Percentiles rank a stretch among this genome's conserved stretches.
Conservation (phyloP, 2,797 vertebrate genomes). For the Tinamus major region DNA sequence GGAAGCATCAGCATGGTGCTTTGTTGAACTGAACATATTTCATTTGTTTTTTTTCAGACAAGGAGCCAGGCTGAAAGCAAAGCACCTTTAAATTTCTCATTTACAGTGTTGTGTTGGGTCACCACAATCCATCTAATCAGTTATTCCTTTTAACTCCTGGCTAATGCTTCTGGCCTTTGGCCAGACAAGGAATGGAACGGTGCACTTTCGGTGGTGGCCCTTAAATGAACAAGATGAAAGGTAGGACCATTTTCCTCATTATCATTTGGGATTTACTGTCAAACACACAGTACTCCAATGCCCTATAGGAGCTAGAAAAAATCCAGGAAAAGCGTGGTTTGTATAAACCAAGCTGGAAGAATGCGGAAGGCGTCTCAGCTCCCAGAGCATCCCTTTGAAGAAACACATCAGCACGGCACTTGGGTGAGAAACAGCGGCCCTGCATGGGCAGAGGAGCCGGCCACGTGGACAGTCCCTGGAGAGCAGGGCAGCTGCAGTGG, state of each 20-base stretch:
- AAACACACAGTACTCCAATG: neutral
- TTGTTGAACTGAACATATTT: neutral
- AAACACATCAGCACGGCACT: neutral
- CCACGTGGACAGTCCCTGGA: neutral
- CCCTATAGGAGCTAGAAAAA: neutral
- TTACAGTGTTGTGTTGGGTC: neutral
- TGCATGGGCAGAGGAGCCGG: neutral
- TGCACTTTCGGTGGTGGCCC: neutral
- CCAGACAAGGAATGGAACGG: neutral
- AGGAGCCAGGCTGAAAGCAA: neutral
- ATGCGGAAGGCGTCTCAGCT: neutral
- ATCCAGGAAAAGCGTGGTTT: neutral
- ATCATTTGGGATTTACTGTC: neutral
- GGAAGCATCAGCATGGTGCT: neutral
- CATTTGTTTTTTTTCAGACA: neutral
- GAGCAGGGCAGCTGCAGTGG: neutral
- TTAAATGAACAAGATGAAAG: neutral
- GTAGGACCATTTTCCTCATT: neutral
- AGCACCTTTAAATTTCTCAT: neutral
- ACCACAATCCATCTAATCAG: neutral
- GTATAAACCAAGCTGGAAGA: neutral
- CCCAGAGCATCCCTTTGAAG: neutral
- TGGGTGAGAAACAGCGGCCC: neutral
- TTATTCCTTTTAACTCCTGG: neutral
- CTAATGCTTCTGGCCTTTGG: neutral